Evolutionary conservation across 2,797 vertebrate species (phyloP).

Genomic region (Anniella stebbinsi): DNA sequence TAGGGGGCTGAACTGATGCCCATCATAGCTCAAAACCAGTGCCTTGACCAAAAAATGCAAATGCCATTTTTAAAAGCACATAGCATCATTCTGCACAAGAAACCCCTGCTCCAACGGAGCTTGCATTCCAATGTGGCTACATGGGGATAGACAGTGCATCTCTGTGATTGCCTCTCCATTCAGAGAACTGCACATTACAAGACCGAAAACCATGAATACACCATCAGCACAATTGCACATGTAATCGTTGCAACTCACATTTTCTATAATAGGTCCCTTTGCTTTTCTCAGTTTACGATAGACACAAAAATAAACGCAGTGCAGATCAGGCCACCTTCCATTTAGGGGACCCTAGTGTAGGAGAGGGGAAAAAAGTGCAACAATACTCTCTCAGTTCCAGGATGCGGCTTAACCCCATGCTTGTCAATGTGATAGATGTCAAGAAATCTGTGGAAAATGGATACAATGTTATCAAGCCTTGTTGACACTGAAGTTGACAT

Average conservation of each 20-base stretch:
- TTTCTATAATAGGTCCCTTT: neutral
- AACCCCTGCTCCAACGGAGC: neutral
- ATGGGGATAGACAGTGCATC: neutral
- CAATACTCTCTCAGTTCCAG: neutral
- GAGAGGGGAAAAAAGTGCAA: fast-evolving
- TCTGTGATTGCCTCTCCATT: neutral
- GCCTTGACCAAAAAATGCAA: neutral
- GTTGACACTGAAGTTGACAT: neutral
- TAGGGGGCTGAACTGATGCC: neutral
- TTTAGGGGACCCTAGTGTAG: neutral
- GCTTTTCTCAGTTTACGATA: neutral
- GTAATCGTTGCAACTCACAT: neutral
- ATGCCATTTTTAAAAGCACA: neutral
- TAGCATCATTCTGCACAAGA: neutral
- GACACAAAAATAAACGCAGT: neutral
- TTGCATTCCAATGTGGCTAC: neutral
- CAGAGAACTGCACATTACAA: neutral
- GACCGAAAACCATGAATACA: neutral
- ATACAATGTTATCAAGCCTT: neutral
- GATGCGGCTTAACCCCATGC: neutral
- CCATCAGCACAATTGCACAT: neutral
- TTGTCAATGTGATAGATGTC: neutral
- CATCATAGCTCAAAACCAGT: neutral
- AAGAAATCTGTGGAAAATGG: neutral
- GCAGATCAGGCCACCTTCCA: neutral